Evolutionary conservation across 2,797 vertebrate species (phyloP).

Genomic region (Atherinosoma microstoma): DNA sequence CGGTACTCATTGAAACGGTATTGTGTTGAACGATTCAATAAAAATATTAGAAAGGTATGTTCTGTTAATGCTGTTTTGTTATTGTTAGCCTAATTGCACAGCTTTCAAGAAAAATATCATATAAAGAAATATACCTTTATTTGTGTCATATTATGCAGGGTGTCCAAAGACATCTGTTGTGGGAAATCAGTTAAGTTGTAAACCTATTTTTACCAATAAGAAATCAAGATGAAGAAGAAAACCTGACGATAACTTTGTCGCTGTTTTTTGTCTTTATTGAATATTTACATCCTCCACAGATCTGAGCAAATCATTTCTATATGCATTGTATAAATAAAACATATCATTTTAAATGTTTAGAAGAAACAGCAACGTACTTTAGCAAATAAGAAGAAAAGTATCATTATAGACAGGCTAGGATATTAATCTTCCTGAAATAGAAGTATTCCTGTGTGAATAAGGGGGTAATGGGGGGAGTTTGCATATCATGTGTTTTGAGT

Average conservation of each 20-base stretch:
- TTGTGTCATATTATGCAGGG: too few species aligned
- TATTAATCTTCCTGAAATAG: not conserved
- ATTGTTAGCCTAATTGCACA: too few species aligned
- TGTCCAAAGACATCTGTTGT: not conserved
- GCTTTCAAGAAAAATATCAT: too few species aligned
- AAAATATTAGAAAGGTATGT: too few species aligned
- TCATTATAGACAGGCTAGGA: not conserved
- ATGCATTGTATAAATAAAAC: not conserved
- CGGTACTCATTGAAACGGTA: too few species aligned
- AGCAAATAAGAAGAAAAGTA: not conserved
- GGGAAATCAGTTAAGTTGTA: not conserved
- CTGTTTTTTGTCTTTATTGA: not conserved
- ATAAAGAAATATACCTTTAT: too few species aligned
- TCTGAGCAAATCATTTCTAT: not conserved
- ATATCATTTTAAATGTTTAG: not conserved
- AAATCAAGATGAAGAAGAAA: not conserved
- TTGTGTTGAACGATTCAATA: too few species aligned
- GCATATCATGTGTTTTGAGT: not conserved
- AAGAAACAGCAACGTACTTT: not conserved
- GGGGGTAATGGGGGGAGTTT: constrained; percentile 1
- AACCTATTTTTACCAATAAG: not conserved
- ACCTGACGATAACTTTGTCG: not conserved
- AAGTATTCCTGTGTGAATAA: not conserved
- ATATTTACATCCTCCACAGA: not conserved
- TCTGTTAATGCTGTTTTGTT: too few species aligned